Base-by-base conservation (phyloP, 2,888 invertebrate species). In the Eledona agricola region DNA sequence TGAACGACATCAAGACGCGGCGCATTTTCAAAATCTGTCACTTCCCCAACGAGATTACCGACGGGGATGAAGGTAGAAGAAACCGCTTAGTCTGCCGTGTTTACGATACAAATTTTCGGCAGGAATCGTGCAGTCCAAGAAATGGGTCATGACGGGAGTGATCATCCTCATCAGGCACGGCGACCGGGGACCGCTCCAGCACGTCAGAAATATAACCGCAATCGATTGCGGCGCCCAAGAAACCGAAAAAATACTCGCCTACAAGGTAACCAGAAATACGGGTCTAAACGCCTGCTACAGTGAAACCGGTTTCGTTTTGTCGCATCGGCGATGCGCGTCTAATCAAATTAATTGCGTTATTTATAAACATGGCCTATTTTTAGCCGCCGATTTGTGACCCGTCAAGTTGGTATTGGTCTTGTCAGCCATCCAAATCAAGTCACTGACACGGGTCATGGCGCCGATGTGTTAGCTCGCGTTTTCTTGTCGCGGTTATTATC, bases 171-270 rank as follows among this genome's bases (percentile, higher is more conserved):
- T 92, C 2, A 81, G 96, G 7, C 96, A 96, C 72, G 96, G 96
- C 0, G 95, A 95, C 72, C 80, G 96, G 34, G 93, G 94, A 0
- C 91, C 95, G 0, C 79, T 96, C 57, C 88, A 90, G 4, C 90
- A 92, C 70, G 83, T 96, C 1, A 83, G 86, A 40, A 89, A 88
- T 51, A 87, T 91, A 22, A 86, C 88, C 35, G 82, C 82, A 40
- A 81, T 95, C 9, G 88, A 91, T 57, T 96, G 95, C 73, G 87
- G 87, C 23, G 79, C 70, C 13, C 60, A 67, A 15, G 68, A 72
- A 47, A 71, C 64, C n/a, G 65, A 70, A 26, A 54, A 73, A 32
- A 62, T 77, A 49, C 66, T 63, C 53, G 62, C 70, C 3, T 77
- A 77, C 58, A 75, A 76, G 71, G 77, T 76, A 61, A 50, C n/a